Conservation (phyloP, 2,888 invertebrate species). For the Mythimna ferrago region DNA sequence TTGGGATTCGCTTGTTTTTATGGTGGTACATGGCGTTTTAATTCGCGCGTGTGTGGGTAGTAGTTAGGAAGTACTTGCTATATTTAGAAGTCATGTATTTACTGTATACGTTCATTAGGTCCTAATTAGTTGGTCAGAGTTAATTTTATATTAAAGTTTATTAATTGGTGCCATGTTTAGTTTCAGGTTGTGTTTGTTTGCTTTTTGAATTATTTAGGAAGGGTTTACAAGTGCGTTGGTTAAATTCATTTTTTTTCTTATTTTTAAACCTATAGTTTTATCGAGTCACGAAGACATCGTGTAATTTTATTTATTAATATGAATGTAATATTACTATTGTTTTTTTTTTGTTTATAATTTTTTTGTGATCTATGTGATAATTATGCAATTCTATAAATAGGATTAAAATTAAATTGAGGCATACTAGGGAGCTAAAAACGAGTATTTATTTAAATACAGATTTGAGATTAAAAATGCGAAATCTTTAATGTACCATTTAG, state of each 20-base stretch:
- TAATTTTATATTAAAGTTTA: slow-evolving; percentile 50
- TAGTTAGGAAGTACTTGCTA: slow-evolving; percentile 52
- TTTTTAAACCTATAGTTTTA: too few relatives aligned
- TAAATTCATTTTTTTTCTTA: background rate
- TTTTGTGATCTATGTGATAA: background rate
- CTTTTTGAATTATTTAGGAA: background rate
- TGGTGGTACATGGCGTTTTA: slow-evolving; percentile 56
- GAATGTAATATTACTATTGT: background rate
- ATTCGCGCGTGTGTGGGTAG: slow-evolving; percentile 39
- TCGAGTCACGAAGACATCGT: too few relatives aligned
- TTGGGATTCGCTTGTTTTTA: slow-evolving; percentile 70
- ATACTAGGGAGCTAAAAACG: too few relatives aligned
- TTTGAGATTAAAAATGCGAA: background rate
- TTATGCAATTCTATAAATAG: background rate
- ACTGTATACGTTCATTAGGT: slow-evolving; percentile 42
- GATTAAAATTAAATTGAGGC: background rate
- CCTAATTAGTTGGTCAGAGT: slow-evolving; percentile 39
- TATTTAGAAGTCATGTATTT: slow-evolving; percentile 49
- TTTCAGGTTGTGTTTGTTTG: slow-evolving; percentile 15
- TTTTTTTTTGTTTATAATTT: background rate
- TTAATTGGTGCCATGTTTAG: slow-evolving; percentile 44
- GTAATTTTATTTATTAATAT: too few relatives aligned
- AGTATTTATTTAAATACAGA: background rate
- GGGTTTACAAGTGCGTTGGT: too few relatives aligned
- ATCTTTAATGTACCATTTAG: background rate